phyloP scores from a whole-genome alignment of 2,888 invertebrate species.

The Pasiphila rectangulata region DNA sequence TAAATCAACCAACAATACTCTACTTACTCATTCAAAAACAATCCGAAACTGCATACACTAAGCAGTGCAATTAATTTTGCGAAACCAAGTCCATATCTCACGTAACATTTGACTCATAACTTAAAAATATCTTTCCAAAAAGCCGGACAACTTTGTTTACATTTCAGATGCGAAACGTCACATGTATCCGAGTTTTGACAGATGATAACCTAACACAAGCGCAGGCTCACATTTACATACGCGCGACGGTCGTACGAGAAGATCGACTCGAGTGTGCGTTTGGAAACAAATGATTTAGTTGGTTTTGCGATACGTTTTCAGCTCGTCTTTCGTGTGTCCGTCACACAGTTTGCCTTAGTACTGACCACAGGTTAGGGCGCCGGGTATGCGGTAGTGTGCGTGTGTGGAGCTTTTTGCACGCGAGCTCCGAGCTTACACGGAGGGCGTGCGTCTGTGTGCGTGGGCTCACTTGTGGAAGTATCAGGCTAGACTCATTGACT shows the following conservation, averaged over 20 bases:
- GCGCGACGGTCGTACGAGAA: slow-evolving; percentile 41
- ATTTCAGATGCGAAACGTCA: slow-evolving; percentile 76
- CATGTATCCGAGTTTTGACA: slow-evolving; percentile 77
- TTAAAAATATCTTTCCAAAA: slow-evolving; percentile 51
- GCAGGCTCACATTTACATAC: slow-evolving; percentile 69
- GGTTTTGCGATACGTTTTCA: slow-evolving; percentile 74
- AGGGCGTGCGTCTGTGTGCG: slow-evolving; percentile 71
- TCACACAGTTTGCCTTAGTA: slow-evolving; percentile 80
- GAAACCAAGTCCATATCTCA: slow-evolving; percentile 73
- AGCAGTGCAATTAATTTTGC: slow-evolving; percentile 66
- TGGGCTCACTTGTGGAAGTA: slow-evolving; percentile 71
- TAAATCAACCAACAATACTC: slow-evolving; percentile 52
- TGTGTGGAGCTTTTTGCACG: slow-evolving; percentile 80
- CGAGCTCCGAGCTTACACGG: slow-evolving; percentile 74
- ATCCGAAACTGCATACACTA: slow-evolving; percentile 68
- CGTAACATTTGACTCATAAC: slow-evolving; percentile 63
- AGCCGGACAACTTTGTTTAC: slow-evolving; percentile 75
- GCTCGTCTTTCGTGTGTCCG: slow-evolving; percentile 81
- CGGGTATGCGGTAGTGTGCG: slow-evolving; percentile 73
- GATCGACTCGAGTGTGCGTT: slow-evolving; percentile 41
- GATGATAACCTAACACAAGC: slow-evolving; percentile 71
- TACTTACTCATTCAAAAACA: slow-evolving; percentile 74
- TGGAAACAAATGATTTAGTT: slow-evolving; percentile 55
- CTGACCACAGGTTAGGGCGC: slow-evolving; percentile 81
- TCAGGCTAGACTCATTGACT: slow-evolving; percentile 81